Conservation (phyloP, 2,113 vertebrate species). For the Xenopus borealis region DNA sequence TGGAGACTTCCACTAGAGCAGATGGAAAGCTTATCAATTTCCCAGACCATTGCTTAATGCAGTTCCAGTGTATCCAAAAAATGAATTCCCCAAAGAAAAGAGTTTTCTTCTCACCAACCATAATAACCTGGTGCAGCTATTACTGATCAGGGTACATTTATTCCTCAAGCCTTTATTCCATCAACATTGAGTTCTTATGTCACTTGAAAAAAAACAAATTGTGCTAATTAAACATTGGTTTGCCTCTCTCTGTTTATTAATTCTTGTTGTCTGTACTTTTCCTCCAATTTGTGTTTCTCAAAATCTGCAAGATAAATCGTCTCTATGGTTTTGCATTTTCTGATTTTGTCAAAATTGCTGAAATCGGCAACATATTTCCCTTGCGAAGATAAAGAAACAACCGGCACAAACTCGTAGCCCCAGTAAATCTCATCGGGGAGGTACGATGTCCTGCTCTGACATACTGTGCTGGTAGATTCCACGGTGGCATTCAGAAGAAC, state of each 20-base stretch:
- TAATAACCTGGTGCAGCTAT: too few relatives aligned
- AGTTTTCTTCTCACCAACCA: too few relatives aligned
- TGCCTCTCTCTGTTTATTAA: slow-evolving; percentile 65
- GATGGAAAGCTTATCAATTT: too few relatives aligned
- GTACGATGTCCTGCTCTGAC: slow-evolving; percentile 94
- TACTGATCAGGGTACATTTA: too few relatives aligned
- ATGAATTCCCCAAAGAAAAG: too few relatives aligned
- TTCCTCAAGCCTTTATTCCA: too few relatives aligned
- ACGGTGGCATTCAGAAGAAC: slow-evolving; percentile 91
- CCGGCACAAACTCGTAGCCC: slow-evolving; percentile 87
- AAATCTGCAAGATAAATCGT: slow-evolving; percentile 60
- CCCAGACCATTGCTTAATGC: too few relatives aligned
- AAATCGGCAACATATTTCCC: slow-evolving; percentile 89
- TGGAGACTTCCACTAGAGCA: too few relatives aligned
- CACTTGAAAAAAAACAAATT: too few relatives aligned
- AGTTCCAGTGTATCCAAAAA: too few relatives aligned
- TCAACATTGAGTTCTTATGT: too few relatives aligned
- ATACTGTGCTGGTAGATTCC: slow-evolving; percentile 91
- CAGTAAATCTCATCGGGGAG: slow-evolving; percentile 88
- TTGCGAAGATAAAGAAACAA: slow-evolving; percentile 77
- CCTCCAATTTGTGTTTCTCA: slow-evolving; percentile 85
- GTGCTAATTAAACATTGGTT: slow-evolving; percentile 64
- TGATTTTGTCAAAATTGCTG: slow-evolving; percentile 87
- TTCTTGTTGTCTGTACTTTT: slow-evolving; percentile 73
- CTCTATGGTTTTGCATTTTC: slow-evolving; percentile 60